A percentile compares a stretch with the other conserved stretches of the same genome.
Evolutionary conservation across 2,888 invertebrate species (phyloP).

Genomic region (Drosophila picticornis): DNA sequence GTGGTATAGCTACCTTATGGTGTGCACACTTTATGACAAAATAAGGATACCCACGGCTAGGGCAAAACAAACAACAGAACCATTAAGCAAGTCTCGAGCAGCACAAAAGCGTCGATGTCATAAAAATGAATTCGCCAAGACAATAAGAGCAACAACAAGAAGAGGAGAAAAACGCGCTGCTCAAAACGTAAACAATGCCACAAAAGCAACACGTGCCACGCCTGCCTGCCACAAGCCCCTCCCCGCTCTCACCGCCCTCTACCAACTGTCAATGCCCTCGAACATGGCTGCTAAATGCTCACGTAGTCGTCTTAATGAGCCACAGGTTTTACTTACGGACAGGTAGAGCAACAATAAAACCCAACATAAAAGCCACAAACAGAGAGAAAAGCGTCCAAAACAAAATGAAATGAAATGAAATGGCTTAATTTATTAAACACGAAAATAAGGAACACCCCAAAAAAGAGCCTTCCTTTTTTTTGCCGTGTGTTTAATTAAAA

Average conservation of each 20-base stretch:
- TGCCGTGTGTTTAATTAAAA: constrained; percentile 61
- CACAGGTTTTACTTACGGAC: constrained; percentile 51
- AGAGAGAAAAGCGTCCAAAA: neutral
- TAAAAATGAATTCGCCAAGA: constrained; percentile 18
- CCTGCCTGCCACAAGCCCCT: constrained; percentile 7
- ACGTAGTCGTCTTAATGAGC: constrained; percentile 68
- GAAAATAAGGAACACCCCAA: constrained; percentile 40
- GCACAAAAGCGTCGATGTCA: constrained; percentile 46
- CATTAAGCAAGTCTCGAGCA: constrained; percentile 54
- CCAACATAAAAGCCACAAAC: constrained; percentile 1
- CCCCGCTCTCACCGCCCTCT: neutral
- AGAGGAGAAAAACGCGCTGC: constrained; percentile 20
- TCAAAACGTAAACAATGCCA: constrained; percentile 60
- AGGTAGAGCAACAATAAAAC: constrained; percentile 44
- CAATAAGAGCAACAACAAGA: constrained; percentile 7
- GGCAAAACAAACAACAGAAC: constrained; percentile 15
- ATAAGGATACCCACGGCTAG: neutral
- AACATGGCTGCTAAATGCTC: constrained; percentile 49
- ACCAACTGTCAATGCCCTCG: constrained; percentile 1
- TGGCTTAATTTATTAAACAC: constrained; percentile 68
- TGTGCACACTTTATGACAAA: neutral
- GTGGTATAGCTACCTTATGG: neutral
- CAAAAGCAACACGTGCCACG: constrained; percentile 69
- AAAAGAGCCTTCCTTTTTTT: constrained; percentile 24
- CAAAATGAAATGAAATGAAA: constrained; percentile 60